These are phyloP conservation scores for Pseudotriccus pelzelni DNA, from an alignment of 2,797 vertebrate genomes.

Conservation along the genomic window DNA sequence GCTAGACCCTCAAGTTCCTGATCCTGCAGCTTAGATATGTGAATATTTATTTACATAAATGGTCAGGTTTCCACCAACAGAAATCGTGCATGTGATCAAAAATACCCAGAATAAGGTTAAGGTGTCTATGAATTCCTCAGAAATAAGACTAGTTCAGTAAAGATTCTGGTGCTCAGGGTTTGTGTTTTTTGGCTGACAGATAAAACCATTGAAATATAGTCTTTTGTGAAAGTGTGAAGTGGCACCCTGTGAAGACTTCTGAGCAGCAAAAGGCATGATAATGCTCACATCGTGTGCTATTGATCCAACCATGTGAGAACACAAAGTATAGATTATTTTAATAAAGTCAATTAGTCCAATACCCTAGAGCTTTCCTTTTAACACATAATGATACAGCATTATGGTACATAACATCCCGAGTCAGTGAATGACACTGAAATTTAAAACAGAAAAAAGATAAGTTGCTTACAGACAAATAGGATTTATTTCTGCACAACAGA, in stretches of 20 bases:
- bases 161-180: not conserved
- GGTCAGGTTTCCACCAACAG: not conserved
- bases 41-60: not conserved
- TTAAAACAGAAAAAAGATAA: not conserved
- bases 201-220: not conserved
- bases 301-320: not conserved
- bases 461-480: not conserved
- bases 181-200: not conserved
- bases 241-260: not conserved
- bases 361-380: not conserved
- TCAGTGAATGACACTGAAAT: not conserved
- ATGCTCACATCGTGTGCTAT: not conserved
- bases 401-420: not conserved
- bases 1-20: not conserved
- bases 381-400: not conserved
- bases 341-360: not conserved
- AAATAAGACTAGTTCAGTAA: not conserved
- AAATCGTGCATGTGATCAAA: not conserved
- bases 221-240: not conserved
- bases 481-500: not conserved
- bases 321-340: not conserved
- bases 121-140: not conserved
- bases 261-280: not conserved
- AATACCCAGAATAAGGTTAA: not conserved
- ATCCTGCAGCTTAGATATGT: not conserved